Percentiles rank a stretch among this genome's conserved stretches.
Evolutionary conservation across 1,140 invertebrate genomes (phyloP).

Genomic region (Drosophila sproati): DNA sequence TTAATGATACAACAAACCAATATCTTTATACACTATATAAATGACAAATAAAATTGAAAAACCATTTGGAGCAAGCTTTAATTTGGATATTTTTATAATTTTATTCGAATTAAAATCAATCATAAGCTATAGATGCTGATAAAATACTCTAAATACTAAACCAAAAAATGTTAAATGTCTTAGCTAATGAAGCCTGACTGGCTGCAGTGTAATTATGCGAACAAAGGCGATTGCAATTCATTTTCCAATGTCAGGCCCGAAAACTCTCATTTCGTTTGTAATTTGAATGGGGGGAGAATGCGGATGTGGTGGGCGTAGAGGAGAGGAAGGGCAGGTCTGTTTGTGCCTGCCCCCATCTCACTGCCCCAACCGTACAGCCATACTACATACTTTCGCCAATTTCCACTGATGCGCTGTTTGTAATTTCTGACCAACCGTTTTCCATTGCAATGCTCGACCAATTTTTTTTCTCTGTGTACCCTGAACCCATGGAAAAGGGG

Average conservation of each 20-base stretch:
- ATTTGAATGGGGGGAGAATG: conserved; percentile 58
- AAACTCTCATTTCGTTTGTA: conserved; percentile 75
- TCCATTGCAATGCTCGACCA: conserved; percentile 72
- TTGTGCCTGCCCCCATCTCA: no score
- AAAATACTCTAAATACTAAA: no score
- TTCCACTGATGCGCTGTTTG: conserved; percentile 64
- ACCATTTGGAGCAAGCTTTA: no score
- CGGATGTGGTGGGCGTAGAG: neutral
- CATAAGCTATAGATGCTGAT: no score
- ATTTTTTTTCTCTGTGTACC: conserved; percentile 42
- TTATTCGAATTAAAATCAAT: no score
- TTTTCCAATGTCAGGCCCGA: conserved; percentile 42
- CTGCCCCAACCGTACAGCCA: no score
- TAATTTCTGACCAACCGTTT: conserved; percentile 77
- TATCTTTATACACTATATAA: no score
- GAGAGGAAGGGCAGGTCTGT: neutral
- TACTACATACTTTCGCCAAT: conserved; percentile 30
- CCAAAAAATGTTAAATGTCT: neutral
- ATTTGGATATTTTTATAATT: no score
- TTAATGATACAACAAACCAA: neutral
- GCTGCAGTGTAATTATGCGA: conserved; percentile 11
- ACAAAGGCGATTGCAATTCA: conserved; percentile 65
- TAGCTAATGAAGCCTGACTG: conserved; percentile 9
- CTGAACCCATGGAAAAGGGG: no score
- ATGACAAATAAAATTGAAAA: no score